Conservation (phyloP, 2,888 invertebrate genomes). For the Drosophila meridionalis region DNA sequence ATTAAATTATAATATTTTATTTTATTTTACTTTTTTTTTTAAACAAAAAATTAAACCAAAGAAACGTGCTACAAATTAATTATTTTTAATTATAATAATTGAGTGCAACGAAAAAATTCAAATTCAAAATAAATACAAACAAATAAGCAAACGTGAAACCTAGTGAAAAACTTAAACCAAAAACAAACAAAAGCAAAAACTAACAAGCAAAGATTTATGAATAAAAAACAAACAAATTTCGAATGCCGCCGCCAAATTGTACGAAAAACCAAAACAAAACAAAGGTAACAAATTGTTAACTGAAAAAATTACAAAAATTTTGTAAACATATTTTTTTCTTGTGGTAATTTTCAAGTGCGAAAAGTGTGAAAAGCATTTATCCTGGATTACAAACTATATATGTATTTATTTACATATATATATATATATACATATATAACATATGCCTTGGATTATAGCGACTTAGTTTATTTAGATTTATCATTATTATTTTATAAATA, state of each 20-base stretch:
- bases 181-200: conserved; percentile 11
- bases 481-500: too few relatives aligned
- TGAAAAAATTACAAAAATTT: neutral
- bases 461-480: neutral
- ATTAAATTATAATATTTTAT: conserved; percentile 30
- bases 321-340: conserved; percentile 34
- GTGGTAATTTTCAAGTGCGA: conserved; percentile 39
- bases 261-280: conserved; percentile 46
- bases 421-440: neutral
- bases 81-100: conserved; percentile 26
- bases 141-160: conserved; percentile 17
- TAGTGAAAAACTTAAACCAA: conserved; percentile 40
- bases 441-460: conserved; percentile 35
- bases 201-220: neutral
- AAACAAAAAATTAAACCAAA: conserved; percentile 46
- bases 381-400: conserved; percentile 17
- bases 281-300: conserved; percentile 38
- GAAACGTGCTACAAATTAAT: conserved; percentile 49
- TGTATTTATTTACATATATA: conserved; percentile 1
- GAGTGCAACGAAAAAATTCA: conserved; percentile 39
- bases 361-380: conserved; percentile 8
- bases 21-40: conserved; percentile 53
- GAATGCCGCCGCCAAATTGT: conserved; percentile 75
- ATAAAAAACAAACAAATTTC: conserved; percentile 39
- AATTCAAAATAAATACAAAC: conserved; percentile 12